phyloP scores from a whole-genome alignment of 2,113 vertebrate species.

The Microtus ochrogaster region DNA sequence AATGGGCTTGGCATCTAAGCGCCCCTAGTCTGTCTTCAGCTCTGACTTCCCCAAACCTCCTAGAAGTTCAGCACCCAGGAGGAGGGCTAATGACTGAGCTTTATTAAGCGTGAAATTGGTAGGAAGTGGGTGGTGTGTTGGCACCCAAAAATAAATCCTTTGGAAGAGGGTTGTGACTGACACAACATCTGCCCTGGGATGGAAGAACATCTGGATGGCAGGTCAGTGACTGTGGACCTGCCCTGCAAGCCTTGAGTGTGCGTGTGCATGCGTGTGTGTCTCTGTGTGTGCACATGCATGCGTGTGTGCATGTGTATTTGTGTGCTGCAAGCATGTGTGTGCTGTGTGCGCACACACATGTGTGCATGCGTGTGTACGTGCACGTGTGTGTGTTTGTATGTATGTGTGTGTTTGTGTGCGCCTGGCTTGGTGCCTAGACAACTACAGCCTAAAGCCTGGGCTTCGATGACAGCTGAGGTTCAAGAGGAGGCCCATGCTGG shows the following conservation, averaged over 20 bases:
- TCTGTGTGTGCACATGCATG: not conserved
- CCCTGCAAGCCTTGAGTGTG: not conserved
- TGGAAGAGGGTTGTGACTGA: conserved; percentile 49
- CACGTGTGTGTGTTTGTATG: not conserved
- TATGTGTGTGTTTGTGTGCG: too few species aligned
- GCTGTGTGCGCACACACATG: not conserved
- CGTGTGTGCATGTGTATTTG: too few species aligned
- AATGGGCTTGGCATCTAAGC: conserved; percentile 47
- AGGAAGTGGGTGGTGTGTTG: conserved; percentile 78
- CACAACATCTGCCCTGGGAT: conserved; percentile 65
- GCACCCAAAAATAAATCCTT: conserved; percentile 73
- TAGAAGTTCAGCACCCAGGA: conserved; percentile 69
- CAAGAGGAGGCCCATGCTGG: not conserved
- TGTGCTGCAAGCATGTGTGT: not conserved
- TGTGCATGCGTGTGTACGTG: too few species aligned
- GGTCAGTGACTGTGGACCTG: not conserved
- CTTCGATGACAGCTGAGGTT: not conserved
- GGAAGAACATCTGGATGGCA: conserved; percentile 70
- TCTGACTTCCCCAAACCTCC: conserved; percentile 63
- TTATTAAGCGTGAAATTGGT: conserved; percentile 82
- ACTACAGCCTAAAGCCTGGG: not conserved
- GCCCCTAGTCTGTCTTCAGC: not conserved
- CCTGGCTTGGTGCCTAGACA: not conserved
- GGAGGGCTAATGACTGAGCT: conserved; percentile 71
- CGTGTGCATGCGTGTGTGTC: not conserved